Conservation (phyloP, 2,888 invertebrate genomes). For the Heliconius hortense region DNA sequence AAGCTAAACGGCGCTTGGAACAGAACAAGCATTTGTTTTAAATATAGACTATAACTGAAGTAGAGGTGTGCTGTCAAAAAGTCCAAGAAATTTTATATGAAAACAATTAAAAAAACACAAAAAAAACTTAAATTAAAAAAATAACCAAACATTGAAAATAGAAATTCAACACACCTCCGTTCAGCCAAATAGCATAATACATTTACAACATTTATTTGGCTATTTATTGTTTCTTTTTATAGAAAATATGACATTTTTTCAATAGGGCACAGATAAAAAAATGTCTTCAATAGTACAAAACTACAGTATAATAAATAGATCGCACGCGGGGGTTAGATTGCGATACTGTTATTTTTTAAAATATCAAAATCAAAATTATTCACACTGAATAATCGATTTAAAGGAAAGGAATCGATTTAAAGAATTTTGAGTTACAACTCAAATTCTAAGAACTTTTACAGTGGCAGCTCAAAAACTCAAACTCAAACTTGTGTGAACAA, state of each 20-base stretch:
- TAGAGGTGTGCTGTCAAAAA: background rate
- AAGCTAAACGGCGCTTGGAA: constrained; percentile 15
- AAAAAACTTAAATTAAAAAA: background rate
- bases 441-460: background rate
- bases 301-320: constrained; percentile 32
- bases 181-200: constrained; percentile 4
- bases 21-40: constrained; percentile 19
- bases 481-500: constrained; percentile 6
- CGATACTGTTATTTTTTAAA: background rate
- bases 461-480: constrained; percentile 7
- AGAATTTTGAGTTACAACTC: background rate
- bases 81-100: background rate
- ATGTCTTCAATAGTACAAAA: constrained; percentile 11
- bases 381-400: background rate
- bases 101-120: background rate
- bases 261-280: constrained; percentile 14
- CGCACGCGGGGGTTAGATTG: constrained; percentile 14
- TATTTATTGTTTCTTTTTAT: constrained; percentile 21
- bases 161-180: background rate
- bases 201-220: constrained; percentile 29
- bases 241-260: constrained; percentile 22
- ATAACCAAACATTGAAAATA: background rate
- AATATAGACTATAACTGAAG: background rate
- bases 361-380: constrained; percentile 8
- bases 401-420: background rate